These are phyloP conservation scores for Motacilla tschutschensis DNA, from an alignment of 2,113 vertebrate species.

Conservation along the genomic window DNA sequence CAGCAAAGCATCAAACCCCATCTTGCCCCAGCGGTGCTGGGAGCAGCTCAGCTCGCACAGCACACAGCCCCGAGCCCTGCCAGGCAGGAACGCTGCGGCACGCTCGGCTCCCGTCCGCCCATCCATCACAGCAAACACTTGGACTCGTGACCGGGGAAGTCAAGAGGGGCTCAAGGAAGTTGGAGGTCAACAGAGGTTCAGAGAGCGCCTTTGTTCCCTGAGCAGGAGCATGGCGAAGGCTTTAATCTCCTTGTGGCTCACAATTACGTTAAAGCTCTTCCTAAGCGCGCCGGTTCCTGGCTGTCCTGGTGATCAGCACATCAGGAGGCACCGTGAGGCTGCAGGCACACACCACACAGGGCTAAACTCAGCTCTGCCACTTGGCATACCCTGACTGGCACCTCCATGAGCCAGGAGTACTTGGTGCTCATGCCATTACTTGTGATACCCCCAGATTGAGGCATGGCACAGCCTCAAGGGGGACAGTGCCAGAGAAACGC, in stretches of 20 bases:
- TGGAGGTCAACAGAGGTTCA: conserved; percentile 44
- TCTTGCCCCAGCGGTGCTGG: accelerated
- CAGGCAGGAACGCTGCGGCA: accelerated
- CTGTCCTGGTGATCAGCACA: not conserved
- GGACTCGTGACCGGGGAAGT: not conserved
- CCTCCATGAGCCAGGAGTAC: accelerated
- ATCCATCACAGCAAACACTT: conserved; percentile 1
- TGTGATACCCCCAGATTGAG: accelerated
- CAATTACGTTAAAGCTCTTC: conserved; percentile 28
- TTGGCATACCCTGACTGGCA: not conserved
- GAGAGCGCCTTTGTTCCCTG: conserved; percentile 5
- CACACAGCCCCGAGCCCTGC: accelerated
- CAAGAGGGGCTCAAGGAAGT: conserved; percentile 43
- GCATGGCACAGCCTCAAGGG: not conserved
- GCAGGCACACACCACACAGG: not conserved
- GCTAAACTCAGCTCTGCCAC: not conserved
- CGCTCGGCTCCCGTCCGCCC: not conserved
- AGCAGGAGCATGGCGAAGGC: not conserved
- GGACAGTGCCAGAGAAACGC: not conserved
- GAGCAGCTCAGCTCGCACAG: not conserved
- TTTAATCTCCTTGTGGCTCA: conserved; percentile 33
- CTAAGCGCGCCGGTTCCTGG: not conserved
- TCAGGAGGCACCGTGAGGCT: not conserved
- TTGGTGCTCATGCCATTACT: not conserved
- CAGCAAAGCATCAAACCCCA: not conserved